Evolutionary conservation across 2,113 vertebrate genomes (phyloP).

Genomic region (Albula glossodonta): DNA sequence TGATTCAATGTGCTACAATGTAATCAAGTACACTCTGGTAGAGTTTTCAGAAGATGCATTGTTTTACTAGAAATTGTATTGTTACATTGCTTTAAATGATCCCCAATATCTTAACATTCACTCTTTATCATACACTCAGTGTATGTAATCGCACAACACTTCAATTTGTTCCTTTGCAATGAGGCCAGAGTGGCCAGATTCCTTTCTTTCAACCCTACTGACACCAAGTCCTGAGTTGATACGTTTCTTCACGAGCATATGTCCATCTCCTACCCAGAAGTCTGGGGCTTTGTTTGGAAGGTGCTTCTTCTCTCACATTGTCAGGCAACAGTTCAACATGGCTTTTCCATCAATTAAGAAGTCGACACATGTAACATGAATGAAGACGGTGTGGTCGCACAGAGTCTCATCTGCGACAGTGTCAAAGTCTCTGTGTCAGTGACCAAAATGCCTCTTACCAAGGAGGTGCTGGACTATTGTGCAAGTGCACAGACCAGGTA

Average conservation of each 20-base stretch:
- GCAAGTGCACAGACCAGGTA: constrained; percentile 26
- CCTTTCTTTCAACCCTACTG: constrained; percentile 24
- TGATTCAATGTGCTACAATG: too few relatives aligned
- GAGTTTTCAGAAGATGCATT: too few relatives aligned
- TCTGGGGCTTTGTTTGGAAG: constrained; percentile 35
- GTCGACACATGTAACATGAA: constrained; percentile 34
- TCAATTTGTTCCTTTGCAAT: constrained; percentile 34
- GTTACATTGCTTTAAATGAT: neutral
- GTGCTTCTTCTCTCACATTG: constrained; percentile 36
- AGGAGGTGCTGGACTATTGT: constrained; percentile 23
- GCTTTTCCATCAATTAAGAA: constrained; percentile 37
- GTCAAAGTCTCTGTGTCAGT: constrained; percentile 35
- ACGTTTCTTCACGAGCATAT: constrained; percentile 35
- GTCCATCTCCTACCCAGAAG: constrained; percentile 24
- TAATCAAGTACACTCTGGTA: too few relatives aligned
- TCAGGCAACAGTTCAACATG: constrained; percentile 31
- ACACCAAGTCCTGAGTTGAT: constrained; percentile 33
- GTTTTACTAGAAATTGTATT: constrained; percentile 1
- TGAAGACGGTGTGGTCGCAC: constrained; percentile 30
- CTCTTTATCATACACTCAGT: constrained; percentile 15
- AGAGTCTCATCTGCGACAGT: constrained; percentile 38
- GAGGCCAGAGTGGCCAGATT: constrained; percentile 38
- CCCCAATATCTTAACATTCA: neutral
- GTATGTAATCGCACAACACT: constrained; percentile 34
- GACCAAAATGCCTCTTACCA: neutral